Evolutionary conservation across 2,888 invertebrate species (phyloP).

Genomic region (Ochropleura plecta): DNA sequence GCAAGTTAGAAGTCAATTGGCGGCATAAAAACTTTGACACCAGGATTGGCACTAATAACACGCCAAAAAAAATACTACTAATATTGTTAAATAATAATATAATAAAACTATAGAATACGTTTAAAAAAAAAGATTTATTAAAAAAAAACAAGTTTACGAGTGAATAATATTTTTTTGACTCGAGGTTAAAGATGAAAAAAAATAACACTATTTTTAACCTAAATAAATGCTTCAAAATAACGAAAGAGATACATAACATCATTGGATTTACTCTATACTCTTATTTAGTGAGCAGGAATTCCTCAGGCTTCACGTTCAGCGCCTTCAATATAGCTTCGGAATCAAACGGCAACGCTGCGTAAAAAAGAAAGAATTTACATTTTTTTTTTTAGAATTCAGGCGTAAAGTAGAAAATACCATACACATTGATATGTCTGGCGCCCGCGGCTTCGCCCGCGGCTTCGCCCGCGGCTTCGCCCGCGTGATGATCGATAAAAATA

Average conservation of each 20-base stretch:
- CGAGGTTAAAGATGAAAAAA: not conserved
- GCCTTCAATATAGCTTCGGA: slow-evolving; percentile 81
- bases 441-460: too few species aligned
- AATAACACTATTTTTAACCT: not conserved
- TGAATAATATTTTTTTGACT: not conserved
- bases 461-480: too few species aligned
- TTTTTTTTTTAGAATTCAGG: not conserved
- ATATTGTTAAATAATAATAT: too few species aligned
- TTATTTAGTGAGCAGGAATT: slow-evolving; percentile 63
- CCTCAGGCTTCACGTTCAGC: slow-evolving; percentile 76
- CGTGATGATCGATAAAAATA: too few species aligned
- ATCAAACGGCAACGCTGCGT: slow-evolving; percentile 79
- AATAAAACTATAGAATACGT: not conserved
- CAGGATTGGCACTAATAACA: too few species aligned
- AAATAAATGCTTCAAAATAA: not conserved
- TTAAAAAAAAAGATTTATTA: not conserved
- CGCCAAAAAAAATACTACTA: too few species aligned
- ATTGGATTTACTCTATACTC: not conserved
- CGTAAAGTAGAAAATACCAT: not conserved
- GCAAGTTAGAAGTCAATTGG: too few species aligned
- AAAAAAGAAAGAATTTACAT: slow-evolving; percentile 2
- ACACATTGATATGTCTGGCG: not conserved
- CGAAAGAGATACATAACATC: not conserved
- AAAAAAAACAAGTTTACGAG: not conserved
- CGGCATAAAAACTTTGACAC: too few species aligned